These are phyloP conservation scores for Lordiphosa stackelbergi DNA, from an alignment of 1,140 invertebrate species.

Conservation along the genomic window DNA sequence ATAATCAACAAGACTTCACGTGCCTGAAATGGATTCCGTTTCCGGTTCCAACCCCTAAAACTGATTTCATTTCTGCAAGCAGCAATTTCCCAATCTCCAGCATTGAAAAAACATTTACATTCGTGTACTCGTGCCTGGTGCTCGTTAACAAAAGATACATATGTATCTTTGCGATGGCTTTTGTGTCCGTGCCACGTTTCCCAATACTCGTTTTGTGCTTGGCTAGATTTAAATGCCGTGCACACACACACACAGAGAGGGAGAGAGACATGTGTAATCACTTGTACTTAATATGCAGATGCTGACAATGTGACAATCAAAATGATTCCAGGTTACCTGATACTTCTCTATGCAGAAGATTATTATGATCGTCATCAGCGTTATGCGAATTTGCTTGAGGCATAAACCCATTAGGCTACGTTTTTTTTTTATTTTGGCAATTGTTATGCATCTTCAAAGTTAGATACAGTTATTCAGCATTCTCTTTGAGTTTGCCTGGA, in stretches of 20 bases:
- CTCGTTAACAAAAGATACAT: slow-evolving; percentile 73
- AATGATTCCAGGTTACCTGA: slow-evolving; percentile 64
- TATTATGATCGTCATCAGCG: slow-evolving; percentile 10
- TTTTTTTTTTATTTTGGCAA: too few relatives aligned
- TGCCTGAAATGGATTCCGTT: slow-evolving; percentile 62
- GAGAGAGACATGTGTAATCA: slow-evolving; percentile 63
- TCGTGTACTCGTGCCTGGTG: slow-evolving; percentile 38
- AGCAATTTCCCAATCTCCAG: slow-evolving; percentile 17
- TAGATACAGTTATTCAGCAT: too few relatives aligned
- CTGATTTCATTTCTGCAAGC: slow-evolving; percentile 50
- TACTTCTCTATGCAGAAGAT: slow-evolving; percentile 10
- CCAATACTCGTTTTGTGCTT: slow-evolving; percentile 47
- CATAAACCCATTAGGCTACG: background rate
- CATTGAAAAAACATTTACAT: slow-evolving; percentile 63
- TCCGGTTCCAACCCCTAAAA: slow-evolving; percentile 22
- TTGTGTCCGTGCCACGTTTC: slow-evolving; percentile 25
- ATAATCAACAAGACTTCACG: slow-evolving; percentile 65
- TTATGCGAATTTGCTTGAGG: slow-evolving; percentile 42
- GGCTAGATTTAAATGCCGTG: slow-evolving; percentile 66
- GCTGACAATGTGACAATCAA: slow-evolving; percentile 74
- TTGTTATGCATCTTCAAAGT: too few relatives aligned
- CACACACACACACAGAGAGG: slow-evolving; percentile 15
- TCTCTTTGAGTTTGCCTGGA: too few relatives aligned
- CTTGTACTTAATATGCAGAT: slow-evolving; percentile 75
- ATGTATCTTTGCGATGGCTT: slow-evolving; percentile 62